Evolutionary conservation across 2,888 invertebrate genomes (phyloP).

Genomic region (Ochropleura plecta): DNA sequence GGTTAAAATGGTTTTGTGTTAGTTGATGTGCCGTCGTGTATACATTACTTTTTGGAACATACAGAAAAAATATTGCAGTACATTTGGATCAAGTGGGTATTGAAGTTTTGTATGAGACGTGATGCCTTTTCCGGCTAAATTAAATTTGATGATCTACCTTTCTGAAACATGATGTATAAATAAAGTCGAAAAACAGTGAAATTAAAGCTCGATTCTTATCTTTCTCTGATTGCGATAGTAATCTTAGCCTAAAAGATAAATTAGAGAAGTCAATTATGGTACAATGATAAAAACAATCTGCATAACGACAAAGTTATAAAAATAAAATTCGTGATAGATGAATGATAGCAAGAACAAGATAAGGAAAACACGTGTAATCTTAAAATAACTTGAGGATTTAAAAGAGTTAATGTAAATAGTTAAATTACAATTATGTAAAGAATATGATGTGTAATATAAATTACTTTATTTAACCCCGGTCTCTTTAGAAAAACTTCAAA

Average conservation of each 20-base stretch:
- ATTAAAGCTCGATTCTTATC: slow-evolving; percentile 18
- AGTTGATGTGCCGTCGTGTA: no score
- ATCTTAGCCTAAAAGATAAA: slow-evolving; percentile 27
- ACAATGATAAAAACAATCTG: slow-evolving; percentile 8
- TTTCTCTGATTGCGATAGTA: slow-evolving; percentile 23
- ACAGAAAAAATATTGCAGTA: background rate
- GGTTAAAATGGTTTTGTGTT: no score
- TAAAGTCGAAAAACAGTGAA: background rate
- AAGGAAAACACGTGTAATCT: slow-evolving; percentile 4
- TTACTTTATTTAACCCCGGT: no score
- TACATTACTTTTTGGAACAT: no score
- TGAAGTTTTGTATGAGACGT: background rate
- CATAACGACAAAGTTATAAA: slow-evolving; percentile 7
- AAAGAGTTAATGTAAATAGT: background rate
- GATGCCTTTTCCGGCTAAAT: background rate
- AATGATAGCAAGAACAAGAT: background rate
- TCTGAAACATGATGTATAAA: background rate
- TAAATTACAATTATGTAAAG: slow-evolving; percentile 8
- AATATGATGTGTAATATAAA: background rate
- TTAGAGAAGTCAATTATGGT: background rate
- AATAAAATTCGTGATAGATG: background rate
- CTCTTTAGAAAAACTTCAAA: background rate
- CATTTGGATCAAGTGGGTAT: background rate
- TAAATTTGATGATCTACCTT: background rate
- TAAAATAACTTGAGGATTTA: slow-evolving; percentile 25